A percentile compares a stretch with the other conserved stretches of the same genome.
phyloP scores from a whole-genome alignment of 2,113 vertebrate species.

The Dipodomys spectabilis region DNA sequence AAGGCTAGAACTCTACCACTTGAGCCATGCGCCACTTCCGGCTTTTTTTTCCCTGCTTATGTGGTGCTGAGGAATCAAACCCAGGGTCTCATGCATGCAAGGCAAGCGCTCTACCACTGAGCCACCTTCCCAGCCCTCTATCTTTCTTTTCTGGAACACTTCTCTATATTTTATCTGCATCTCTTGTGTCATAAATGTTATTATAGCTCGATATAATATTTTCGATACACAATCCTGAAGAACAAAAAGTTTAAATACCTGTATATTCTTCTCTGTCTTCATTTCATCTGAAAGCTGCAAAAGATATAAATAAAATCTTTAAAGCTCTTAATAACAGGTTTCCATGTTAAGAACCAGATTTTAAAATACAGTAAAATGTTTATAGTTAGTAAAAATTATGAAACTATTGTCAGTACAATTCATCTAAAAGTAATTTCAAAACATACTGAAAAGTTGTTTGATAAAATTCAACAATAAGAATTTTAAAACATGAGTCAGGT shows the following conservation, averaged over 20 bases:
- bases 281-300: slow-evolving; percentile 76
- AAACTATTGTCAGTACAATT: slow-evolving; percentile 15
- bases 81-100: too few species aligned
- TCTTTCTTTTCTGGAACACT: not conserved
- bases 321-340: slow-evolving; percentile 42
- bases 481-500: not conserved
- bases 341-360: not conserved
- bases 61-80: too few species aligned
- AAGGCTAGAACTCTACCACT: too few species aligned
- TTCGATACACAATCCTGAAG: not conserved
- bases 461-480: slow-evolving; percentile 23
- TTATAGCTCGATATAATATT: slow-evolving; percentile 18
- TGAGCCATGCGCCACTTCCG: too few species aligned
- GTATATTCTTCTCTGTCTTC: slow-evolving; percentile 69
- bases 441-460: not conserved
- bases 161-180: not conserved
- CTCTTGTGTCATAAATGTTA: slow-evolving; percentile 6
- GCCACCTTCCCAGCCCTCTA: too few species aligned
- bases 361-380: not conserved
- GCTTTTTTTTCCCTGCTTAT: too few species aligned
- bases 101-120: too few species aligned
- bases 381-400: slow-evolving; percentile 25
- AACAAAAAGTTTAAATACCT: slow-evolving; percentile 76
- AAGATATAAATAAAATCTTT: slow-evolving; percentile 61
- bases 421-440: slow-evolving; percentile 10